Percentiles rank a stretch among this genome's conserved stretches.
phyloP scores from a whole-genome alignment of 2,113 vertebrate species.

The Sinocyclocheilus anshuiensis region DNA sequence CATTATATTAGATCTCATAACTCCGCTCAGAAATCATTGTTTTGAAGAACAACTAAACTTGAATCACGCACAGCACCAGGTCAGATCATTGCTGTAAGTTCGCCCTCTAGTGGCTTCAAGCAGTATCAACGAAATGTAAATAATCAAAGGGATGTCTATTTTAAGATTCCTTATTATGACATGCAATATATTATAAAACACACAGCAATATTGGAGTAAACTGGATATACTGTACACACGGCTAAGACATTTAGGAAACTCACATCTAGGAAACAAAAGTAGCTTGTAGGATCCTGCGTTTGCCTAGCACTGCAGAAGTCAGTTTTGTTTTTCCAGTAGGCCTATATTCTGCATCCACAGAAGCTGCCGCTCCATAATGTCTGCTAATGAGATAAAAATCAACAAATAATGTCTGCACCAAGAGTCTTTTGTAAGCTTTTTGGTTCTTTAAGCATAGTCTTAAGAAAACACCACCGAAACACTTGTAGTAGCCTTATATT shows the following conservation, averaged over 20 bases:
- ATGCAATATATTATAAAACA: neutral
- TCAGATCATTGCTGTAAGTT: slow-evolving; percentile 38
- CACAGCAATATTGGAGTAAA: neutral
- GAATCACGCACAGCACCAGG: slow-evolving; percentile 3
- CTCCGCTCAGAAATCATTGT: slow-evolving; percentile 47
- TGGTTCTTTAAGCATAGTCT: neutral
- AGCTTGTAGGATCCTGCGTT: neutral
- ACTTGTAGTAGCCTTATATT: neutral
- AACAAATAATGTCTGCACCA: neutral
- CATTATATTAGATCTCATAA: slow-evolving; percentile 7
- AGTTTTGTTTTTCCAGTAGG: neutral
- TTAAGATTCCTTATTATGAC: too few species aligned
- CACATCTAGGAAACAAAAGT: neutral
- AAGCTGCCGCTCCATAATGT: neutral
- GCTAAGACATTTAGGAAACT: neutral
- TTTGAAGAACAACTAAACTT: slow-evolving; percentile 15
- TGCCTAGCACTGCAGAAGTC: neutral
- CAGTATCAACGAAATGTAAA: neutral
- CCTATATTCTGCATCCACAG: neutral
- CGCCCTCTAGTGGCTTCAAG: slow-evolving; percentile 50
- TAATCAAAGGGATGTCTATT: neutral
- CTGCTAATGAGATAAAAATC: neutral
- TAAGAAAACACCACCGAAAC: neutral
- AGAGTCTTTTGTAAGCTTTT: neutral
- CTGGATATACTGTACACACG: neutral